Evolutionary conservation across 1,140 invertebrate genomes (phyloP), one percentile per base, ranked within the genome.

Genomic region (Ectropis grisescens): DNA sequence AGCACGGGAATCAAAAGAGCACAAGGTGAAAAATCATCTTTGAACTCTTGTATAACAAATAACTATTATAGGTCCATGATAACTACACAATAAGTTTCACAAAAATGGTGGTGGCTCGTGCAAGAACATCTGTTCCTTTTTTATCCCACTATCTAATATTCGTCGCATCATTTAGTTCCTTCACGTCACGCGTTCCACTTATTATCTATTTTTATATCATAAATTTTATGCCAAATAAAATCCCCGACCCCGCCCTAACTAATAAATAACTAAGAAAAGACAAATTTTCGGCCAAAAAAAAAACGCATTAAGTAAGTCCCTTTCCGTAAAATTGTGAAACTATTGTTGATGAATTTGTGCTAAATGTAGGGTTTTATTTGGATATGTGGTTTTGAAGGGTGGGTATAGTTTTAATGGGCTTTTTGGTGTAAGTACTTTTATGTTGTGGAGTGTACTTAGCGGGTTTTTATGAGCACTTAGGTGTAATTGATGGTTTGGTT

Each of bases 201-300:
- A 71, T 69, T 68, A 69, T 53, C 47, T 33, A 66, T 62, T 67
- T 67, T 69, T 61, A 59, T 56, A 58, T 56, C 48, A 52, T 69
- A 58, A 55, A 72, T 66, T 69, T 64, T 52, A 56, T 49, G 51
- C 52, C 64, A 71, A 76, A 76, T 72, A 76, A 71, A 76, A 71
- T 60, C 58, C 47, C 47, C 47, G 26, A 56, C 43, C 39, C 53
- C 67, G 62, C 70, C 67, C 36, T 31, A 12, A 29, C 33, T 29
- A 43, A 74, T 74, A 74, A 70, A 74, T 68, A 55, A 59, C 39
- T 34, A 6, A 7, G 44, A n/a, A 46, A 47, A 43, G 47, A 48
- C 48, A 48, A 55, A 50, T 58, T 58, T 43, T 56, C 30, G 33
- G 4, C 19, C 4, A 9, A 22, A 22, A 22, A 38, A 46, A 49